Base-by-base conservation (phyloP, 1,140 invertebrate genomes). In the Pygmarrhopalites habei region DNA sequence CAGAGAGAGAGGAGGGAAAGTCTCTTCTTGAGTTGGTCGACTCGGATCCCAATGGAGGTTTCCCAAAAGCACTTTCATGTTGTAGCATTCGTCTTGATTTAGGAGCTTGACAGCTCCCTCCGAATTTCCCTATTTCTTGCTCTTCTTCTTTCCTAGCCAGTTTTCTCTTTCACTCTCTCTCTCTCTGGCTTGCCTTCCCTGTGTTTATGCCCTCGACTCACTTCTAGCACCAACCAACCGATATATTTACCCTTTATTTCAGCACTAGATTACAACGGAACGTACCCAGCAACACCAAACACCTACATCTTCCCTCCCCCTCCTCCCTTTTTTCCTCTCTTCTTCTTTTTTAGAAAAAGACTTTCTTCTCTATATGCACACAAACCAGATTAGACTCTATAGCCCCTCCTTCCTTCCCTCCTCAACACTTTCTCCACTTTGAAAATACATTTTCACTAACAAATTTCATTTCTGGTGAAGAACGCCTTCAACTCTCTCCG, bases 21-120 rank as follows among this genome's bases (percentile, higher is more conserved):
- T 62, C 28, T n/a, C 15, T 14, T 23, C 44, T 58, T 53, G 39
- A 55, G 49, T 60, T 53, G 30, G 25, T 59, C 44, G 62, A 56
- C 30, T 39, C 39, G 63, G 46, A 62, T 70, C 68, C 68, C 68
- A 70, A 58, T 64, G 69, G 69, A 70, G 66, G 56, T 29, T 65
- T 60, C 28, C 56, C 60, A 70, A 69, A 70, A 70, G 69, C 69
- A 70, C 65, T 70, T 70, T 70, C 69, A 62, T 70, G 69, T 70
- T 65, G 62, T 19, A 70, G 69, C 69, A 70, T 70, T 70, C 69
- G 69, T 70, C 69, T 70, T 70, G 69, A 70, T 70, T 70, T 70
- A 66, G 69, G 10, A 35, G 46, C 44, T 60, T 70, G 69, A 70
- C 69, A 70, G 69, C 49, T 70, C 61, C 52, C 60, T 66, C 57